Evolutionary conservation across 2,113 vertebrate species (phyloP), one percentile per base, ranked within the genome.

Genomic region (Hystrix cristata): DNA sequence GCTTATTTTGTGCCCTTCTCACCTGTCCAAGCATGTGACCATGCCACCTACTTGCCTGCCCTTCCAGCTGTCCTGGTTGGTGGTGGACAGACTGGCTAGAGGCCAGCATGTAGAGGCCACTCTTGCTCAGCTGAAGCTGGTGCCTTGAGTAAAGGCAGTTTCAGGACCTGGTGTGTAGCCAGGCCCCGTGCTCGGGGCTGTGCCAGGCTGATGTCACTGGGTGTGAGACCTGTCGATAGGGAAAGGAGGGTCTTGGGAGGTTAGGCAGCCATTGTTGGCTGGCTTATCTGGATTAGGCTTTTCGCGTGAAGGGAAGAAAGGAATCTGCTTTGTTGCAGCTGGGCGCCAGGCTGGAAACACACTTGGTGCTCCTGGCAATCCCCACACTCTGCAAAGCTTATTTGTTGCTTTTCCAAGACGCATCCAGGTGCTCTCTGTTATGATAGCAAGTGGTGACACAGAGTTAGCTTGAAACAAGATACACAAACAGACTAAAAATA

Each of bases 381-480:
- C 96, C 87, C 48, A 1, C 78, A 60, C 95, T 91, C 97, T 91
- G 90, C 87, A 48, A 43, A 88, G 96, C 69, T 43, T 89, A 96
- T 97, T 95, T 97, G 96, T 95, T 97, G 93, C 93, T 95, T 95
- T 97, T 97, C 72, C 1, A 57, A 97, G 97, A 97, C 85, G 80
- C 62, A 1, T 96, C 92, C 97, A 97, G 97, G 97, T 98, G 97
- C 97, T 98, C 93, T 97, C 82, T 97, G 95, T 98, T 98, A 97
- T 97, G 97, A 97, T 95, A 98, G 95, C 97, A 97, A 97, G 97
- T 96, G 95, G 96, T 96, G 97, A 96, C 97, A 97, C 87, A 95
- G 95, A 97, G 92, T 87, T 76, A 97, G 92, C 96, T 96, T 59
- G 95, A 97, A 96, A 97, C 46, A 89, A 83, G 72, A 95, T 97